phyloP scores from a whole-genome alignment of 2,888 invertebrate species.

The Drosophila nr. perissopoda region DNA sequence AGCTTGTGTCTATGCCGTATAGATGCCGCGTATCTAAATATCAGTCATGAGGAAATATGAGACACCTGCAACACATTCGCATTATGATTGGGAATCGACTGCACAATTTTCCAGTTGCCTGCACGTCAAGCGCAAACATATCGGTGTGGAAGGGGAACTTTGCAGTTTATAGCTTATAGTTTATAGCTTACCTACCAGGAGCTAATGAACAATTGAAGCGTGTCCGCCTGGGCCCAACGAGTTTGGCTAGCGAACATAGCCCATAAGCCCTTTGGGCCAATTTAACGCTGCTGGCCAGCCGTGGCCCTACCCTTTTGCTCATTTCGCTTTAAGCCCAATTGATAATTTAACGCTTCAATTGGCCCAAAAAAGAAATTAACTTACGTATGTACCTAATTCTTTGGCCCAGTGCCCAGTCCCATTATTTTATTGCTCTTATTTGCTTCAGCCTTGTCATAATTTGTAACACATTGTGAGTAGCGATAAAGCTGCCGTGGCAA shows the following conservation, averaged over 20 bases:
- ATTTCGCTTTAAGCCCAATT: slow-evolving; percentile 65
- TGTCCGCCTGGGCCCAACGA: slow-evolving; percentile 56
- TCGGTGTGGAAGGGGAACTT: background rate
- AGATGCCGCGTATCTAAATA: slow-evolving; percentile 43
- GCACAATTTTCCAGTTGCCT: slow-evolving; percentile 78
- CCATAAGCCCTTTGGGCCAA: slow-evolving; percentile 70
- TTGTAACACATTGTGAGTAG: slow-evolving; percentile 54
- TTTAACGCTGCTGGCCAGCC: slow-evolving; percentile 74
- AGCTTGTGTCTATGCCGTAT: slow-evolving; percentile 33
- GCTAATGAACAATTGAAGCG: slow-evolving; percentile 66
- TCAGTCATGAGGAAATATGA: slow-evolving; percentile 53
- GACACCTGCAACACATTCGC: slow-evolving; percentile 71
- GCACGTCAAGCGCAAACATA: slow-evolving; percentile 25
- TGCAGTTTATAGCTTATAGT: slow-evolving; percentile 23
- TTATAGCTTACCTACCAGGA: slow-evolving; percentile 49
- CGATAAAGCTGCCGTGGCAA: slow-evolving; percentile 40
- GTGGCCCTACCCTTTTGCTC: slow-evolving; percentile 29
- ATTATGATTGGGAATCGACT: slow-evolving; percentile 52
- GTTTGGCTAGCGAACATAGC: background rate
- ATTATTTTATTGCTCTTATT: background rate
- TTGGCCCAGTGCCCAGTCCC: slow-evolving; percentile 55
- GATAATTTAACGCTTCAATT: slow-evolving; percentile 82
- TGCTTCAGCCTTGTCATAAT: slow-evolving; percentile 70
- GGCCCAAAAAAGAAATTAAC: slow-evolving; percentile 41
- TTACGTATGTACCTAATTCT: slow-evolving; percentile 15